Evolutionary conservation across 2,888 invertebrate genomes (phyloP), one percentile per base, ranked within the genome.

Genomic region (Drosophila anomalata): DNA sequence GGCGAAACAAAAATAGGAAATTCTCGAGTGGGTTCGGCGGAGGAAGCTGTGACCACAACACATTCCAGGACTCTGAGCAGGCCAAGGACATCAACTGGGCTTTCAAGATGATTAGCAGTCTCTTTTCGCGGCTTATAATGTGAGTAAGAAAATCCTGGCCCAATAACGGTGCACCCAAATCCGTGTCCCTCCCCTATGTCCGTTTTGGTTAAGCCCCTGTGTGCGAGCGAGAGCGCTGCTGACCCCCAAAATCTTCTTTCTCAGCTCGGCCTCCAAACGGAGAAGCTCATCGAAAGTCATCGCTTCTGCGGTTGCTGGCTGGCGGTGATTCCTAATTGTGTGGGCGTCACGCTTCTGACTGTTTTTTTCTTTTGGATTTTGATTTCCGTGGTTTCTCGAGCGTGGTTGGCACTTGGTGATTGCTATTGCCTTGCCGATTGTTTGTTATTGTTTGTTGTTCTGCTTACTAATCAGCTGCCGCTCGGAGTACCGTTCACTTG

Each of bases 61-160:
- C 36, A 39, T 48, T 47, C 17, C 17, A 55, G 60, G 51, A 61
- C 55, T 12, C 12, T 20, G 26, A 46, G 22, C 39, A 24, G 51
- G 65, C 67, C 75, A 69, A 53, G 51, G 52, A 53, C 39, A 36
- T 2, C 26, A 46, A 29, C 39, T 39, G 22, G 42, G 54, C 62
- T 62, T 54, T 57, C 79, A 89, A 69, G 67, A 91, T 91, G 91
- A 91, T 91, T 77, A 91, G 90, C 77, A 90, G 90, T 61, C 79
- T 91, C 61, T 84, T 91, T 73, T 91, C 91, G 46, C 89, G 91
- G 36, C 78, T 91, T 55, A 87, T 90, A 75, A 91, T 91, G 91
- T 91, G 86, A 91, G 91, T 91, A 89, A 26, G 12, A 33, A 36
- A 3, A 36, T 33, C 7, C 14, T 48, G 57, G 33, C 47, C 22